Evolutionary conservation across 2,113 vertebrate genomes (phyloP), one percentile per base, ranked within the genome.

Genomic region (Nematolebias whitei): DNA sequence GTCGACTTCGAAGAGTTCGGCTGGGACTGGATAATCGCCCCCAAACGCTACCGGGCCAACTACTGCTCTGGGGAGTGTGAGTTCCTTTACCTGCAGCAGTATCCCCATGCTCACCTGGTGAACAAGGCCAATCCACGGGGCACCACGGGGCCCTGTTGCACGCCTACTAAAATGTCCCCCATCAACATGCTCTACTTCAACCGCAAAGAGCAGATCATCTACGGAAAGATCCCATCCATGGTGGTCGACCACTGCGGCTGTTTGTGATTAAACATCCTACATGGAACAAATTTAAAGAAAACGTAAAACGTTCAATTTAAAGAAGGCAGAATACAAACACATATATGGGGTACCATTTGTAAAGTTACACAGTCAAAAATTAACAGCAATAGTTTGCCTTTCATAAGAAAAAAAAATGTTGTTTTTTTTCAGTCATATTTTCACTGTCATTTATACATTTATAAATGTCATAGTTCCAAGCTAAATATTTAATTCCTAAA

Each of bases 161-260:
- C 97, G 0, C 98, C 98, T 68, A 98, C 96, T 79, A 99, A 99
- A 92, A 98, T 99, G 97, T 99, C 98, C 15, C 95, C 98, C 68
- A 99, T 99, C 91, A 99, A 99, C 82, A 99, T 99, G 96, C 89
- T 99, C 45, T 99, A 99, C 91, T 99, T 99, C 89, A 99, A 99
- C 19, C 92, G 91, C 87, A 95, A 98, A 69, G 96, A 98, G 91
- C 96, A 99, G 89, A 99, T 99, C 66, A 99, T 99, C 89, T 98
- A 99, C 0, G 97, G 97, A 80, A 99, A 98, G 93, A 98, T 99
- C 83, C 96, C 96, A 0, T 95, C 94, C 83, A 99, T 99, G 97
- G 98, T 99, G 76, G 98, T 99, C 89, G 98, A 99, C 79, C 96
- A 96, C 41, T 99, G 98, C 2, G 98, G 98, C 68, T 99, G 97